Conservation (phyloP, 2,797 vertebrate species). For the Echeneis naucrates region DNA sequence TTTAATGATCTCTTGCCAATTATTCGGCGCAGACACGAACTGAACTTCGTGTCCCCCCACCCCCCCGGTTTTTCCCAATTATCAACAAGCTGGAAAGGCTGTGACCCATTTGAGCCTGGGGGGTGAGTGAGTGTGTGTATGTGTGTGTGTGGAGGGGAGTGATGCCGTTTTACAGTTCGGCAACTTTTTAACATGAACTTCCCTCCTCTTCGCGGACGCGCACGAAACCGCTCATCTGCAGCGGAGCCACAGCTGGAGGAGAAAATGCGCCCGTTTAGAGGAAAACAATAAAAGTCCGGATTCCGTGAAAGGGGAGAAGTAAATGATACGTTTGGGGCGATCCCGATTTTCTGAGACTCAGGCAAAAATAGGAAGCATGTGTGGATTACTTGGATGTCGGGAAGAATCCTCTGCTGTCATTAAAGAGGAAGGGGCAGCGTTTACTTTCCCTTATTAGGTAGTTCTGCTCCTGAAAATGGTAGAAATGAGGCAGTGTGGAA, state of each 20-base stretch:
- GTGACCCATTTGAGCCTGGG: constrained; percentile 44
- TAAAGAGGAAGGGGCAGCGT: constrained; percentile 1
- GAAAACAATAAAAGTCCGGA: background rate
- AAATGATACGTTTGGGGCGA: background rate
- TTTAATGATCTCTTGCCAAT: constrained; percentile 48
- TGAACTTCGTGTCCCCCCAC: background rate
- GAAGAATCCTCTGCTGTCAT: background rate
- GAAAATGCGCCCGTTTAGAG: background rate
- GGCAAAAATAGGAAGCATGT: background rate
- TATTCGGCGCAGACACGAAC: constrained; percentile 40
- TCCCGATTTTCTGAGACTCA: background rate
- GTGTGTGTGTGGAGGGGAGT: too few species aligned
- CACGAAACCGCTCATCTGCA: constrained; percentile 5
- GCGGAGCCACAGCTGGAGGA: constrained; percentile 1
- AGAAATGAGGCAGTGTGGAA: background rate
- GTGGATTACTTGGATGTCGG: background rate
- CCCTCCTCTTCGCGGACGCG: background rate
- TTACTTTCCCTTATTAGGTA: background rate
- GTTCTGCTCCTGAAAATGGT: constrained; percentile 7
- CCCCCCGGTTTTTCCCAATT: background rate
- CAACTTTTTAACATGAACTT: constrained; percentile 26
- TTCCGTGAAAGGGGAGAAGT: background rate
- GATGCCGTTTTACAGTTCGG: constrained; percentile 36
- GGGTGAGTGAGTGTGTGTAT: too few species aligned
- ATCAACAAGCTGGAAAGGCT: constrained; percentile 18